Evolutionary conservation across 2,888 invertebrate genomes (phyloP).

Genomic region (Nezara viridula): DNA sequence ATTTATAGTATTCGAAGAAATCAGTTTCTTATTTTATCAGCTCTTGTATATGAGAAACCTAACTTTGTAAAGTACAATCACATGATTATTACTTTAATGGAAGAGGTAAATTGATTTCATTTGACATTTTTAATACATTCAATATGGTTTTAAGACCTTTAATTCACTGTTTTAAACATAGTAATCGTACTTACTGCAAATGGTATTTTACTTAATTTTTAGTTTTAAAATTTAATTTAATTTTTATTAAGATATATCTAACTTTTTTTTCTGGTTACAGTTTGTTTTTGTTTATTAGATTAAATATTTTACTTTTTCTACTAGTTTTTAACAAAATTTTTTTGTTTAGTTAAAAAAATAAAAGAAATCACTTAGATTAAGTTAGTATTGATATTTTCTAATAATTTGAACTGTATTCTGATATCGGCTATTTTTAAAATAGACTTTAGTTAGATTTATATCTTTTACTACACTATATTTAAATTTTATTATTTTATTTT

Average conservation of each 20-base stretch:
- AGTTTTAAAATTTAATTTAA: slow-evolving; percentile 6
- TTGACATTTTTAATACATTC: background rate
- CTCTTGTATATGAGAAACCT: slow-evolving; percentile 14
- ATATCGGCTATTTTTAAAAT: background rate
- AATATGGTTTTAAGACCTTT: slow-evolving; percentile 1
- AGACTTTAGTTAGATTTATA: background rate
- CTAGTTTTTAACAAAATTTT: slow-evolving; percentile 6
- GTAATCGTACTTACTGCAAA: slow-evolving; percentile 15
- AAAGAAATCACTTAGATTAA: background rate
- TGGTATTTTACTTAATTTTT: slow-evolving; percentile 44
- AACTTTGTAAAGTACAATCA: background rate
- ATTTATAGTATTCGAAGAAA: background rate
- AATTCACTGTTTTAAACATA: background rate
- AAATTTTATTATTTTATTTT: background rate
- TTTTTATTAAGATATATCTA: background rate
- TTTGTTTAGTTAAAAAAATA: background rate
- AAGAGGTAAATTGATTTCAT: background rate
- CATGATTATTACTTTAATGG: background rate
- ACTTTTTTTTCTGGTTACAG: background rate
- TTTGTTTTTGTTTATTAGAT: background rate
- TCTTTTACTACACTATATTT: background rate
- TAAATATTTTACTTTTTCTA: background rate
- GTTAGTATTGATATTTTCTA: background rate
- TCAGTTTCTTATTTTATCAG: slow-evolving; percentile 30
- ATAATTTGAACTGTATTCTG: background rate